These are phyloP conservation scores for Phymastichus coffea DNA, from an alignment of 1,140 invertebrate species.

Conservation along the genomic window DNA sequence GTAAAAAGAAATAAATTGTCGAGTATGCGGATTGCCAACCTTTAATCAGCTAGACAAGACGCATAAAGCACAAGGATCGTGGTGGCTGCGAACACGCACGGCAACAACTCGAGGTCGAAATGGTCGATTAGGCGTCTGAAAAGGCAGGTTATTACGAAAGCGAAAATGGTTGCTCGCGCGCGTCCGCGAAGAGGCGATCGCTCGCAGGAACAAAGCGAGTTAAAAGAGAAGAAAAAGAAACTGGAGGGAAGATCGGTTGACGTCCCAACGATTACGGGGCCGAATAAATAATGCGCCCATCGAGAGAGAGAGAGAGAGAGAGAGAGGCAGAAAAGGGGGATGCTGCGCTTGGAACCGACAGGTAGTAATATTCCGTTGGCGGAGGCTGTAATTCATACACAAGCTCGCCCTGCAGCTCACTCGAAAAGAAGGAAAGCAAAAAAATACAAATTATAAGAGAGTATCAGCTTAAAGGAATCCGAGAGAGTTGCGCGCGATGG, in stretches of 20 bases:
- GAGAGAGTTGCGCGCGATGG: not conserved
- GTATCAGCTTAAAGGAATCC: no score
- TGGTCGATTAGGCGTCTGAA: no score
- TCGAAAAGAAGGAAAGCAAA: conserved; percentile 19
- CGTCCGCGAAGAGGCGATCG: not conserved
- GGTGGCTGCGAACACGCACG: no score
- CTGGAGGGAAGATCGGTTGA: conserved; percentile 18
- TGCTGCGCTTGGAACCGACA: no score
- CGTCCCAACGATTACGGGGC: conserved; percentile 38
- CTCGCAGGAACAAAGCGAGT: not conserved
- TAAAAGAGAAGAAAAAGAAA: not conserved
- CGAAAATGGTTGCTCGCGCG: not conserved
- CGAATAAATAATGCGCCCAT: conserved; percentile 47
- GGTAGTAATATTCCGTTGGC: conserved; percentile 51
- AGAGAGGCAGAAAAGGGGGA: not conserved
- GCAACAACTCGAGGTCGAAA: no score
- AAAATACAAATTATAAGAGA: no score
- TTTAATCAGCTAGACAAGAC: no score
- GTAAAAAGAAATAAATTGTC: no score
- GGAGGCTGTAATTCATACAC: conserved; percentile 51
- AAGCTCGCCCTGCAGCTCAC: not conserved
- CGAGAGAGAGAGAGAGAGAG: conserved; percentile 31
- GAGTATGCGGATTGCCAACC: no score
- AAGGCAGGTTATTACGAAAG: no score
- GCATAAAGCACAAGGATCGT: no score